phyloP scores from a whole-genome alignment of 2,888 invertebrate genomes.

The Dryobota labecula region DNA sequence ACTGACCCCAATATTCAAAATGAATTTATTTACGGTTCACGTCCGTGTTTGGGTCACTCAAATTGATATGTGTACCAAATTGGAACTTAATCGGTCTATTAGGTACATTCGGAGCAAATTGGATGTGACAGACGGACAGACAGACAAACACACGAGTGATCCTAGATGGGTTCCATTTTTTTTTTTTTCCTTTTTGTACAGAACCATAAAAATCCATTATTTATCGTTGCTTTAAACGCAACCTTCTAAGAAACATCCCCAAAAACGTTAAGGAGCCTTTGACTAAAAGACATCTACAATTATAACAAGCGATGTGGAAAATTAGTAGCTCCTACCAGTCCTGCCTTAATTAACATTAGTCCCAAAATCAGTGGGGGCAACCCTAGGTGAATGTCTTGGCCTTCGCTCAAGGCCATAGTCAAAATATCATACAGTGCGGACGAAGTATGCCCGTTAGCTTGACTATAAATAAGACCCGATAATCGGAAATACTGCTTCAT shows the following conservation, averaged over 20 bases:
- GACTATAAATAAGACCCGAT: conserved; percentile 50
- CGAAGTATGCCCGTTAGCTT: conserved; percentile 8
- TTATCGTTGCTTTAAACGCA: neutral
- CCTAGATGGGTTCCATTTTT: no score
- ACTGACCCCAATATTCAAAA: no score
- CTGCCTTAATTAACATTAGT: conserved; percentile 44
- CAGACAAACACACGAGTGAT: no score
- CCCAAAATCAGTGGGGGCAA: conserved; percentile 20
- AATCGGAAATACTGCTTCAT: conserved; percentile 32
- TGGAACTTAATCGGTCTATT: no score
- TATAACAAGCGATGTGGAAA: conserved; percentile 51
- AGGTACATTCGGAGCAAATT: no score
- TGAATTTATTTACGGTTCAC: no score
- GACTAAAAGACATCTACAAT: conserved; percentile 44
- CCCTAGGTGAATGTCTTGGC: conserved; percentile 31
- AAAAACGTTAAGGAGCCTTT: conserved; percentile 22
- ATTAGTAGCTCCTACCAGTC: conserved; percentile 34
- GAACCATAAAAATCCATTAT: no score
- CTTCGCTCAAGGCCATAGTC: conserved; percentile 50
- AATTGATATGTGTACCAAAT: no score
- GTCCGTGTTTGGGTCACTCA: no score
- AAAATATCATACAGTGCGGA: conserved; percentile 27
- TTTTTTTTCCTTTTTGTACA: no score
- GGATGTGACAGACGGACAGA: no score
- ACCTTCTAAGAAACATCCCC: neutral